A percentile compares a stretch with the other conserved stretches of the same genome.
phyloP scores from a whole-genome alignment of 2,797 vertebrate species.

The Chelon labrosus region DNA sequence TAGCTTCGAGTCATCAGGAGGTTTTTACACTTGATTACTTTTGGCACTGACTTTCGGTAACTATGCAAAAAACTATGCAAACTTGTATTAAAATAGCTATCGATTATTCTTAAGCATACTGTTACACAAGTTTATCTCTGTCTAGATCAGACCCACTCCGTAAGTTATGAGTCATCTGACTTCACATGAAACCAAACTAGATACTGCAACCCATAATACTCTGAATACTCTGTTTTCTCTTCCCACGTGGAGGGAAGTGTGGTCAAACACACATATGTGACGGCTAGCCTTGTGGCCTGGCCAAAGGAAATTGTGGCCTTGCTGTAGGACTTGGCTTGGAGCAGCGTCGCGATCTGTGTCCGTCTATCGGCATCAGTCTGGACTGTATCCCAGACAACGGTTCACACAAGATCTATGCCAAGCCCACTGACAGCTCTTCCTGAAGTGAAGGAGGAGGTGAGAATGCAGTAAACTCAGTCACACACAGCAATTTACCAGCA shows the following conservation, averaged over 20 bases:
- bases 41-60: background rate
- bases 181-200: slow-evolving; percentile 34
- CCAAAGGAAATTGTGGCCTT: slow-evolving; percentile 68
- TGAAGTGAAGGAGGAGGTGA: slow-evolving; percentile 51
- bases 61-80: background rate
- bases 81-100: background rate
- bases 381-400: slow-evolving; percentile 63
- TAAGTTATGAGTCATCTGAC: slow-evolving; percentile 48
- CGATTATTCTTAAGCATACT: background rate
- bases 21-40: slow-evolving; percentile 26
- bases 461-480: slow-evolving; percentile 48
- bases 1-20: slow-evolving; percentile 16
- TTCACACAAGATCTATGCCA: slow-evolving; percentile 36
- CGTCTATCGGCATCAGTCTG: slow-evolving; percentile 62
- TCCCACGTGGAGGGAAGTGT: slow-evolving; percentile 42
- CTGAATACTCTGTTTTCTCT: slow-evolving; percentile 33
- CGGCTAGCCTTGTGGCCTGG: slow-evolving; percentile 42
- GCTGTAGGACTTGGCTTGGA: slow-evolving; percentile 35
- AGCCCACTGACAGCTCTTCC: slow-evolving; percentile 67
- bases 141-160: slow-evolving; percentile 21
- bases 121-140: slow-evolving; percentile 23
- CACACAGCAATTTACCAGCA: slow-evolving; percentile 33
- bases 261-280: slow-evolving; percentile 35
- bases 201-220: slow-evolving; percentile 28
- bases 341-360: slow-evolving; percentile 43